Evolutionary conservation across 1,140 invertebrate genomes (phyloP).

Genomic region (Nautilus pompilius): DNA sequence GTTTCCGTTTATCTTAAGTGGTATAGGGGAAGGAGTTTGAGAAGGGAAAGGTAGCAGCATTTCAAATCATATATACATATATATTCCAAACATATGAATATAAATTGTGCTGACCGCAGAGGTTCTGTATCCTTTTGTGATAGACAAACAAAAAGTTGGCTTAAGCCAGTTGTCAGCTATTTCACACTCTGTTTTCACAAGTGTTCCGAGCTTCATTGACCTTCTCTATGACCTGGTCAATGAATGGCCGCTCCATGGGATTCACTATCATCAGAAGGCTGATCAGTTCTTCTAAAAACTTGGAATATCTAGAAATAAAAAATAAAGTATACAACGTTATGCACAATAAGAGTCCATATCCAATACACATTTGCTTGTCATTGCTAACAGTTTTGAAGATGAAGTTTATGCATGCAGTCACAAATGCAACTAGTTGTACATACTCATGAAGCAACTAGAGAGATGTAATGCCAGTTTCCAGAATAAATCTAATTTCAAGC

Average conservation of each 20-base stretch:
- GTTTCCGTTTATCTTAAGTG: no score
- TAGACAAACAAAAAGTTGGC: no score
- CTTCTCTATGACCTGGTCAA: conserved; percentile 46
- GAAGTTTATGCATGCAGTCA: no score
- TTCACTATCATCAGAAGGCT: conserved; percentile 71
- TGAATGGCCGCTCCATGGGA: conserved; percentile 71
- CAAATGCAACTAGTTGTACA: no score
- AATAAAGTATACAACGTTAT: neutral
- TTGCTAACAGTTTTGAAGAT: neutral
- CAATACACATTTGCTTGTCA: neutral
- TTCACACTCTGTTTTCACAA: conserved; percentile 26
- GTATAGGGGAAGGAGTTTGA: no score
- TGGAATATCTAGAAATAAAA: conserved; percentile 39
- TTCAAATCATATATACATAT: no score
- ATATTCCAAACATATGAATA: no score
- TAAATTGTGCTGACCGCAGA: no score
- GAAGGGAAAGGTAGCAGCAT: no score
- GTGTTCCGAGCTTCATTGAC: conserved; percentile 26
- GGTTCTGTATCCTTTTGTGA: no score
- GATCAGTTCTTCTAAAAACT: conserved; percentile 72
- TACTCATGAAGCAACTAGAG: neutral
- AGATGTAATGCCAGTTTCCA: neutral
- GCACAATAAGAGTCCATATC: neutral
- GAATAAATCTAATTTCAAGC: no score
- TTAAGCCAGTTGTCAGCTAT: no score